A percentile compares a stretch with the other conserved stretches of the same genome.
Conservation (phyloP, 2,888 invertebrate species). For the Chirona hameri region DNA sequence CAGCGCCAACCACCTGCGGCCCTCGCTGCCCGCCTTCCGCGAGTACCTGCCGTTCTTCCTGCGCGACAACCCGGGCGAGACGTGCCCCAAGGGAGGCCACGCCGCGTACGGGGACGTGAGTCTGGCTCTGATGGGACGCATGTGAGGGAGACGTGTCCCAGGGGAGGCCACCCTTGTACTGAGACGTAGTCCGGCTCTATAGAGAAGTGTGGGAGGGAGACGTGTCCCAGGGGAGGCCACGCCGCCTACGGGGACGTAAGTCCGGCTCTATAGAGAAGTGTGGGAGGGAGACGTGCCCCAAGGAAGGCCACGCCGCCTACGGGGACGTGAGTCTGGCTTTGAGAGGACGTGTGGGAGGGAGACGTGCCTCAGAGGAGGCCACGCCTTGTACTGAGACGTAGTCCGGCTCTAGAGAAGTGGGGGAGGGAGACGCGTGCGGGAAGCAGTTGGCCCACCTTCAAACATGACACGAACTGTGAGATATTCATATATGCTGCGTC, state of each 20-base stretch:
- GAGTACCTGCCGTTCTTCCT: slow-evolving; percentile 76
- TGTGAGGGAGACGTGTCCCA: slow-evolving; percentile 63
- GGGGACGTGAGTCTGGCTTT: slow-evolving; percentile 61
- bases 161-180: slow-evolving; percentile 81
- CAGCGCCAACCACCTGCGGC: slow-evolving; percentile 51
- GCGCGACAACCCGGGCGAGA: slow-evolving; percentile 69
- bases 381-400: slow-evolving; percentile 74
- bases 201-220: no score
- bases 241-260: slow-evolving; percentile 71
- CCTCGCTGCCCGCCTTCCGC: slow-evolving; percentile 60
- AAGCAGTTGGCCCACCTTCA: no score
- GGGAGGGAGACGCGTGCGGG: slow-evolving; percentile 60
- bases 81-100: slow-evolving; percentile 79
- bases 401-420: no score
- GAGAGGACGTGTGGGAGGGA: no score
- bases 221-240: slow-evolving; percentile 79
- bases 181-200: slow-evolving; percentile 62
- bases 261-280: no score
- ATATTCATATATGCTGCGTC: no score
- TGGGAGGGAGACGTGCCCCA: slow-evolving; percentile 63
- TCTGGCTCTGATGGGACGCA: no score
- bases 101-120: slow-evolving; percentile 71
- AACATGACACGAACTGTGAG: no score
- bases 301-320: slow-evolving; percentile 83
- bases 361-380: slow-evolving; percentile 75